Percentiles rank a stretch among this genome's conserved stretches.
Conservation (phyloP, 2,888 invertebrate genomes). For the Microctonus hyperodae region DNA sequence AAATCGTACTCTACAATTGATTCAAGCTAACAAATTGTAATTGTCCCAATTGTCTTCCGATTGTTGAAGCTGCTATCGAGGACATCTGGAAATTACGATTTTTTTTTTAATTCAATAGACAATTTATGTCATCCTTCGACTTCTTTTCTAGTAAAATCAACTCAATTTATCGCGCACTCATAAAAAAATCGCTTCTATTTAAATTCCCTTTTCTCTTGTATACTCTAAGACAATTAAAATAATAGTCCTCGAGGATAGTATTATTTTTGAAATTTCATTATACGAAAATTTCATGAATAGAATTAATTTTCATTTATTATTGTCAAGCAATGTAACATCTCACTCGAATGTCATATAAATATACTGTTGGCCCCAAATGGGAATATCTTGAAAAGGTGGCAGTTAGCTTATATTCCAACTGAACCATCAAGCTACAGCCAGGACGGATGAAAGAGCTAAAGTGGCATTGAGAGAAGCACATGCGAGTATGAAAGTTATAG, state of each 20-base stretch:
- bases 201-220: too few relatives aligned
- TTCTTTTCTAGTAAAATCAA: too few relatives aligned
- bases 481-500: conserved; percentile 4
- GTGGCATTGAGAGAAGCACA: conserved; percentile 12
- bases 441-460: conserved; percentile 21
- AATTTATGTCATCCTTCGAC: too few relatives aligned
- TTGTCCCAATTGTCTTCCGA: too few relatives aligned
- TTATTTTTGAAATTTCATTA: background rate
- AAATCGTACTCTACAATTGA: too few relatives aligned
- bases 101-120: too few relatives aligned
- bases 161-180: too few relatives aligned
- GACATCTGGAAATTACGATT: too few relatives aligned
- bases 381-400: background rate
- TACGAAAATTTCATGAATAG: background rate
- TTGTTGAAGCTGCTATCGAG: too few relatives aligned
- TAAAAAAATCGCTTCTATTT: too few relatives aligned
- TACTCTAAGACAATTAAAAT: too few relatives aligned
- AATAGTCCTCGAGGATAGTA: background rate
- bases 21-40: too few relatives aligned
- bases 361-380: background rate
- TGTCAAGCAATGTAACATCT: background rate
- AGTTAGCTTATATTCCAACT: background rate
- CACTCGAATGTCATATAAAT: background rate
- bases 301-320: background rate
- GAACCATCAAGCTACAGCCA: conserved; percentile 17